Base-by-base conservation (phyloP, 2,888 invertebrate species). In the Micoletzkya japonica region DNA sequence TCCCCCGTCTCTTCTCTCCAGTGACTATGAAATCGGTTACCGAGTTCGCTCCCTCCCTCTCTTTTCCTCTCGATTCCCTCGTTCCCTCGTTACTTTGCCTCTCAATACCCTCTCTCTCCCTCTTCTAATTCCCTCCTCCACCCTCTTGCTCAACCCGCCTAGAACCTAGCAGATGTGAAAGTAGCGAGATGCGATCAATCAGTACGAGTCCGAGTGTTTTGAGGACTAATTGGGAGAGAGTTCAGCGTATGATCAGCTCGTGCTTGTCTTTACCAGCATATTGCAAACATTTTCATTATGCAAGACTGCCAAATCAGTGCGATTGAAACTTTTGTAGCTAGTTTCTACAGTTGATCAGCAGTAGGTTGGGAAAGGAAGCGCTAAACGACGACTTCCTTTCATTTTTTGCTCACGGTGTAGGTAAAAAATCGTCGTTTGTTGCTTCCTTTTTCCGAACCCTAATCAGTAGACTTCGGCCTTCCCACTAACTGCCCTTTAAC, bases 261-360 rank as follows among this genome's bases (percentile, higher is more conserved):
- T n/a, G n/a, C n/a, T n/a, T n/a, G n/a, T n/a, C n/a, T n/a, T n/a
- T 36, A 58, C 34, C 2, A 2, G 57, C 20, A 58, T 32, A 58
- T 32, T 58, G 57, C 36, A 58, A 58, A 58, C 36, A 58, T 58
- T 58, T 58, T 58, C 34, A 34, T 32, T 36, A 34, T n/a, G n/a
- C n/a, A n/a, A n/a, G n/a, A n/a, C n/a, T n/a, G n/a, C n/a, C n/a
- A n/a, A n/a, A n/a, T n/a, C n/a, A n/a, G n/a, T n/a, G n/a, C n/a
- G n/a, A n/a, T n/a, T n/a, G n/a, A n/a, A n/a, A n/a, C n/a, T n/a
- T n/a, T n/a, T n/a, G n/a, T n/a, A n/a, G n/a, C n/a, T n/a, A n/a
- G n/a, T n/a, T n/a, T n/a, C n/a, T n/a, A n/a, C n/a, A n/a, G n/a
- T n/a, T n/a, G n/a, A n/a, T n/a, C n/a, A n/a, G n/a, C n/a, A n/a